Percentiles rank a stretch among this genome's conserved stretches.
Evolutionary conservation across 2,797 vertebrate genomes (phyloP).

Genomic region (Gadopsis marmoratus): DNA sequence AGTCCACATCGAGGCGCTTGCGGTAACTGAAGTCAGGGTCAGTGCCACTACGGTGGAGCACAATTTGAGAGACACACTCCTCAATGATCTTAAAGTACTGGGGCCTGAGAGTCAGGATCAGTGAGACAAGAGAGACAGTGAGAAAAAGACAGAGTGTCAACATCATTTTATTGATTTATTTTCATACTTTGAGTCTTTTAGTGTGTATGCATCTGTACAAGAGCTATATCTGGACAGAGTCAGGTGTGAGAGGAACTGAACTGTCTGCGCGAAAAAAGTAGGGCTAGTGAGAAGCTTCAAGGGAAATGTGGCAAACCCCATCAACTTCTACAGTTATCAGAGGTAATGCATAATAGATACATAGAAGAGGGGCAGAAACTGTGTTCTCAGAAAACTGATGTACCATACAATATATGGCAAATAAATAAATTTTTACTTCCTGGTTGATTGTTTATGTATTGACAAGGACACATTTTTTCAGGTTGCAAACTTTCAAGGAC

Average conservation of each 20-base stretch:
- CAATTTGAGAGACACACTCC: conserved; percentile 96
- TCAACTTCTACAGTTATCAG: background rate
- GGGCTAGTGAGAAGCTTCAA: background rate
- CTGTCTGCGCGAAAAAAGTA: background rate
- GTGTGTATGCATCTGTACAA: conserved; percentile 1
- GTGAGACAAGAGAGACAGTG: conserved; percentile 5
- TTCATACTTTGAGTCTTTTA: background rate
- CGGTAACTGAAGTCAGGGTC: conserved; percentile 97
- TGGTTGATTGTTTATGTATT: background rate
- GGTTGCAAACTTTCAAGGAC: background rate
- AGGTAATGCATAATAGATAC: background rate
- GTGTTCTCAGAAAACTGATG: background rate
- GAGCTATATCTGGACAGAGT: background rate
- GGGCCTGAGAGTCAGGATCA: conserved; percentile 83
- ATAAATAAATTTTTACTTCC: no score
- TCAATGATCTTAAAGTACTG: conserved; percentile 99
- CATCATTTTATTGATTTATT: background rate
- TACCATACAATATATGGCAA: background rate
- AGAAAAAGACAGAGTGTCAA: background rate
- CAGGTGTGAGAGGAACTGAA: background rate
- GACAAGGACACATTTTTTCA: background rate
- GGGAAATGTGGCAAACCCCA: background rate
- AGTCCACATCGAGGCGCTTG: conserved; percentile 94
- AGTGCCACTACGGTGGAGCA: conserved; percentile 93
- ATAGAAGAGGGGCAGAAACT: background rate